These are phyloP conservation scores for Acholoe squamosa DNA, from an alignment of 2,888 invertebrate genomes.

Conservation along the genomic window DNA sequence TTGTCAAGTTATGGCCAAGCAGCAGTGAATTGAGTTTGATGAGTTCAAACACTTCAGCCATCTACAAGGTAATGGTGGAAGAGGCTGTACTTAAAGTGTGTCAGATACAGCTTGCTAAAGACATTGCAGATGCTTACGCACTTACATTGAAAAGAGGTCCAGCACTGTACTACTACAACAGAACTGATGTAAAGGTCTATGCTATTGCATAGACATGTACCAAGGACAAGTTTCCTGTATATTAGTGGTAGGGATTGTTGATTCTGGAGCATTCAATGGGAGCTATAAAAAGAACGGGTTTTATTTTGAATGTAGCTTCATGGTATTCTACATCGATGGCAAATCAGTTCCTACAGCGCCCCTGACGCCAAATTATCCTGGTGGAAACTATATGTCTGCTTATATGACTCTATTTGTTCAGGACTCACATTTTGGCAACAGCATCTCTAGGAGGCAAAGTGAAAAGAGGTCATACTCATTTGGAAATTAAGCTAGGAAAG, in stretches of 20 bases:
- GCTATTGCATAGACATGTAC: conserved; percentile 44
- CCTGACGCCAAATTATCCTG: conserved; percentile 23
- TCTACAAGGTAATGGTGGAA: conserved; percentile 17
- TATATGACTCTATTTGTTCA: background rate
- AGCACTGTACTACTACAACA: conserved; percentile 16
- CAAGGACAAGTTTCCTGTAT: conserved; percentile 25
- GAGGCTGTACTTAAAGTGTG: conserved; percentile 49
- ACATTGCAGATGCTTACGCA: background rate
- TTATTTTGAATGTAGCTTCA: conserved; percentile 1
- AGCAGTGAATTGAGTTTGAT: background rate
- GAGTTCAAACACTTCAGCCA: background rate
- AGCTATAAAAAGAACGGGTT: conserved; percentile 15
- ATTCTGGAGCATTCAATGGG: conserved; percentile 22
- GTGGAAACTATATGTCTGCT: background rate
- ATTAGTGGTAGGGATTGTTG: conserved; percentile 3
- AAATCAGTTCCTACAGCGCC: background rate
- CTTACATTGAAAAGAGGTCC: background rate
- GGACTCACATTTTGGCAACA: background rate
- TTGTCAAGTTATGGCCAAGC: background rate
- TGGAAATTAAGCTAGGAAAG: background rate
- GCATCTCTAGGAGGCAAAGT: background rate
- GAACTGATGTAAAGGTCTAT: conserved; percentile 40
- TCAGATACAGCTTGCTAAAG: background rate
- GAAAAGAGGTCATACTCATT: conserved; percentile 32
- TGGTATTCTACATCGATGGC: conserved; percentile 39